Evolutionary conservation across 92 coral and sea anemone genomes (phyloP).

Genomic region (Virgularia gustaviana): DNA sequence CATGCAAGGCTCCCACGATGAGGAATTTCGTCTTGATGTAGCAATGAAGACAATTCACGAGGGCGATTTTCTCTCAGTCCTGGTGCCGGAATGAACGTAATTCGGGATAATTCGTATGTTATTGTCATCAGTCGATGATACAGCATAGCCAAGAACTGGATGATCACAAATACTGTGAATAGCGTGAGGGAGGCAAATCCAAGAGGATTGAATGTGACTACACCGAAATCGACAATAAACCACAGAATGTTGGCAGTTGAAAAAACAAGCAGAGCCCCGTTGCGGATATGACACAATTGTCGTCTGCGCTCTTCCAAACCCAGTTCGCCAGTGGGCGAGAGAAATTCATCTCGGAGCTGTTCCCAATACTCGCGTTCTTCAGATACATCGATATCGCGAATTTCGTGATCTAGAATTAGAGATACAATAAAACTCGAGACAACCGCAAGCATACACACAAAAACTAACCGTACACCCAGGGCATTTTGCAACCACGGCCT

Average conservation of each 20-base stretch:
- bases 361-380: constrained; percentile 59
- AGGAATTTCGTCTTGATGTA: too few relatives aligned
- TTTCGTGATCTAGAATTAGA: constrained; percentile 34
- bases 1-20: too few relatives aligned
- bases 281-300: constrained; percentile 38
- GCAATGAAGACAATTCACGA: constrained; percentile 13
- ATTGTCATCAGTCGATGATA: constrained; percentile 61
- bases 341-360: constrained; percentile 50
- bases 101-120: constrained; percentile 59
- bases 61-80: neutral
- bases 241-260: constrained; percentile 60
- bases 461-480: neutral
- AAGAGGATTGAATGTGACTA: constrained; percentile 31
- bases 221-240: constrained; percentile 61
- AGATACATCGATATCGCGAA: constrained; percentile 51
- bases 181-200: constrained; percentile 60
- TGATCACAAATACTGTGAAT: constrained; percentile 47
- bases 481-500: too few relatives aligned
- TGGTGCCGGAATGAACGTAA: constrained; percentile 28
- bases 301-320: constrained; percentile 40
- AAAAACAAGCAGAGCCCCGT: constrained; percentile 50
- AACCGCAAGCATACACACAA: neutral
- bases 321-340: constrained; percentile 44
- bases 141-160: constrained; percentile 63
- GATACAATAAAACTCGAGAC: neutral